These are phyloP conservation scores for Monarcha castaneiventris DNA, from an alignment of 2,113 vertebrate genomes.

Conservation along the genomic window DNA sequence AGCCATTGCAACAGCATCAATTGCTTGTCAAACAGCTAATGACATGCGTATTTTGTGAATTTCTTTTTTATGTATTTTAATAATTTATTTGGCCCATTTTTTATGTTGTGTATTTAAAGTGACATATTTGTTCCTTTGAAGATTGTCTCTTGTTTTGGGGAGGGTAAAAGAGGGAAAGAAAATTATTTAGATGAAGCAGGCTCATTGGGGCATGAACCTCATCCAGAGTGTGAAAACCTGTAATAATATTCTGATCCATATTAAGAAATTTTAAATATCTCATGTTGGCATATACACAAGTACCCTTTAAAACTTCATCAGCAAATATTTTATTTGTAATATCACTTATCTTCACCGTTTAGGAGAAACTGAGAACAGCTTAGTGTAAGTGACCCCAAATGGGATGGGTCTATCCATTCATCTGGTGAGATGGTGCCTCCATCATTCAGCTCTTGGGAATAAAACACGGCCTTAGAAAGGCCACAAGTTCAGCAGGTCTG, in stretches of 20 bases:
- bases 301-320: background rate
- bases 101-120: slow-evolving; percentile 63
- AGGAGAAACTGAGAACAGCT: background rate
- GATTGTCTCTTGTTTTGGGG: slow-evolving; percentile 56
- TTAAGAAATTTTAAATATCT: background rate
- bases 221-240: slow-evolving; percentile 4
- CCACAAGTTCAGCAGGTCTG: background rate
- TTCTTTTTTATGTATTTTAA: slow-evolving; percentile 65
- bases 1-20: slow-evolving; percentile 12
- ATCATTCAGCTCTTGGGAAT: background rate
- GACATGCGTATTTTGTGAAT: background rate
- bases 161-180: slow-evolving; percentile 46
- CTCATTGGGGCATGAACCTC: slow-evolving; percentile 32
- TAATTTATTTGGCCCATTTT: slow-evolving; percentile 75
- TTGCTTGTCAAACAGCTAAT: slow-evolving; percentile 32
- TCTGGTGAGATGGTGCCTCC: background rate
- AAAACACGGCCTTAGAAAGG: background rate
- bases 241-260: slow-evolving; percentile 28
- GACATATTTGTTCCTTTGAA: slow-evolving; percentile 71
- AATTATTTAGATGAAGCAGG: slow-evolving; percentile 39
- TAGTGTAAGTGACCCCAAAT: background rate
- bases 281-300: too few relatives aligned
- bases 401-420: background rate
- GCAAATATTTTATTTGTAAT: background rate
- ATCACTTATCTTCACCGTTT: background rate